A percentile compares a stretch with the other conserved stretches of the same genome.
These are phyloP conservation scores for Aethina tumida DNA, from an alignment of 1,140 invertebrate genomes.

Conservation along the genomic window DNA sequence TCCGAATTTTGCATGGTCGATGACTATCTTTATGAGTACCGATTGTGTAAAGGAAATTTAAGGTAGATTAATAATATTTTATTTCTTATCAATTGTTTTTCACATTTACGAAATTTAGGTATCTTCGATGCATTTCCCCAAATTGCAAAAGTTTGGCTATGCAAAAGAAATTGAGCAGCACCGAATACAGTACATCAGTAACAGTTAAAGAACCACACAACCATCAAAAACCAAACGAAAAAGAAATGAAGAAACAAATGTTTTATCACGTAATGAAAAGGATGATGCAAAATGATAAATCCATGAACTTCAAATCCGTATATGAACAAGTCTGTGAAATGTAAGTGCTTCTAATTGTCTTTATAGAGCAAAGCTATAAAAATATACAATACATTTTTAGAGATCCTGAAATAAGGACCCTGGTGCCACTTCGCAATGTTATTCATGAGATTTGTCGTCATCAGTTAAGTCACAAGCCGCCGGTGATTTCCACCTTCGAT, in stretches of 20 bases:
- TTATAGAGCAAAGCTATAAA: background rate
- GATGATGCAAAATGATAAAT: conserved; percentile 26
- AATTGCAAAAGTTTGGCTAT: conserved; percentile 18
- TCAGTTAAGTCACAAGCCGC: conserved; percentile 13
- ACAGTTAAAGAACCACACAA: conserved; percentile 21
- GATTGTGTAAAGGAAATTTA: conserved; percentile 20
- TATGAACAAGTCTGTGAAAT: conserved; percentile 27
- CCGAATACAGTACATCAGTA: conserved; percentile 12
- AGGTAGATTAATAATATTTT: conserved; percentile 15
- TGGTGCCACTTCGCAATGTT: conserved; percentile 24
- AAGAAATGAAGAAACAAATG: conserved; percentile 24
- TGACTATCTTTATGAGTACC: conserved; percentile 24
- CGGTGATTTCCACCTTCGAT: conserved; percentile 21
- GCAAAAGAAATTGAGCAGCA: conserved; percentile 9
- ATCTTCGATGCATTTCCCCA: conserved; percentile 19
- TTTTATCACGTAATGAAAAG: conserved; percentile 26
- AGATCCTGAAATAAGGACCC: conserved; percentile 20
- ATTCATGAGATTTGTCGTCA: conserved; percentile 28
- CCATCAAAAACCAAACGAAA: conserved; percentile 15
- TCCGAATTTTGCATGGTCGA: conserved; percentile 19
- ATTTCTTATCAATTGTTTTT: too few relatives aligned
- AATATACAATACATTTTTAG: conserved; percentile 14
- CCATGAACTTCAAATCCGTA: conserved; percentile 23
- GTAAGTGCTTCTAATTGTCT: conserved; percentile 15
- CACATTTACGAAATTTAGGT: too few relatives aligned